phyloP scores from a whole-genome alignment of 2,888 invertebrate species.

The Cataglyphis livida region DNA sequence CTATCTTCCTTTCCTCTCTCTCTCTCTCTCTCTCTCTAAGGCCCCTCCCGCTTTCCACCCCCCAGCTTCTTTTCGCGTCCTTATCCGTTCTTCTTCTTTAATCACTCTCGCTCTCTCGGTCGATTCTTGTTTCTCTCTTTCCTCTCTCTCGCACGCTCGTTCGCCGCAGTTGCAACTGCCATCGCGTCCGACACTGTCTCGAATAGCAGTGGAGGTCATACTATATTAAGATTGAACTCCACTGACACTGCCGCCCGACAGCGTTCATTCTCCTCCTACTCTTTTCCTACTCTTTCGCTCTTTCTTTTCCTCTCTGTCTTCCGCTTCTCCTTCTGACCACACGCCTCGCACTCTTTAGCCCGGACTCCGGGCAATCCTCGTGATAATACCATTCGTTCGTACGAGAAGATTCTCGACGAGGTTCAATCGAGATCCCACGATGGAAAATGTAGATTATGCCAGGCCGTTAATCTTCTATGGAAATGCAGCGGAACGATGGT shows the following conservation, averaged over 20 bases:
- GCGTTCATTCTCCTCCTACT: conserved; percentile 73
- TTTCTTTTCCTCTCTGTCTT: conserved; percentile 25
- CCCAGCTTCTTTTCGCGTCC: conserved; percentile 47
- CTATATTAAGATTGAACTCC: conserved; percentile 86
- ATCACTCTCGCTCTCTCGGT: conserved; percentile 20
- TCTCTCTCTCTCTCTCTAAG: no score
- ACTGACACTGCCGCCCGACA: conserved; percentile 82
- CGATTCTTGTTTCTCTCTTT: conserved; percentile 19
- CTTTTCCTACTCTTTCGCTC: conserved; percentile 56
- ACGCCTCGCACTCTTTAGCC: conserved; percentile 38
- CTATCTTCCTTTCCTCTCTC: conserved; percentile 6
- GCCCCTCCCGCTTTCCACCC: background rate
- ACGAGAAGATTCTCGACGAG: conserved; percentile 43
- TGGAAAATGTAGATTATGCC: conserved; percentile 61
- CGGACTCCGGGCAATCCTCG: conserved; percentile 58
- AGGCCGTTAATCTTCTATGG: conserved; percentile 56
- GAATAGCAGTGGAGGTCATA: conserved; percentile 84
- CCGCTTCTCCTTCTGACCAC: conserved; percentile 42
- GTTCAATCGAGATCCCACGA: conserved; percentile 49
- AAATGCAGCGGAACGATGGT: conserved; percentile 40
- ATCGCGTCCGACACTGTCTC: conserved; percentile 78
- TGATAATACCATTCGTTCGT: conserved; percentile 59
- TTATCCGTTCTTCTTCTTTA: conserved; percentile 19
- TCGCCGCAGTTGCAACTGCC: conserved; percentile 63
- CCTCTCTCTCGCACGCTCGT: conserved; percentile 25